Conservation (phyloP, 2,888 invertebrate species). For the Panopea generosa region DNA sequence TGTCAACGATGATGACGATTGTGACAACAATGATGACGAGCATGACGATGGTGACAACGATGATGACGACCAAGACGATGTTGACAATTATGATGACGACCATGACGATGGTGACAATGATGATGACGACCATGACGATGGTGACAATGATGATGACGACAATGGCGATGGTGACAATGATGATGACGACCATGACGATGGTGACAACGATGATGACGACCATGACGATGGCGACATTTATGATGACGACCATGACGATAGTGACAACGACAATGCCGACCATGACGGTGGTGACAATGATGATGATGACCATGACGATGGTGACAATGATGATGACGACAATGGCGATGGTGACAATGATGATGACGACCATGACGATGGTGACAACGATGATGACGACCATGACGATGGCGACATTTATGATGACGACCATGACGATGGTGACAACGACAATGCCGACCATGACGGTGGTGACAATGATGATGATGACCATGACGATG, state of each 20-base stretch:
- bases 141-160: too few species aligned
- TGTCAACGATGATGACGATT: constrained; percentile 5
- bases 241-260: too few species aligned
- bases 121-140: background rate
- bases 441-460: background rate
- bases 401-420: background rate
- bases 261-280: constrained; percentile 5
- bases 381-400: constrained; percentile 4
- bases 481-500: too few species aligned
- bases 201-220: too few species aligned
- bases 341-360: background rate
- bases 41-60: constrained; percentile 6
- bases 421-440: background rate
- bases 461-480: too few species aligned
- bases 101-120: background rate
- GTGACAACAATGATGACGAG: constrained; percentile 4
- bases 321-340: constrained; percentile 1
- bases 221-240: too few species aligned
- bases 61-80: background rate
- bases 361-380: constrained; percentile 14
- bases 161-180: too few species aligned
- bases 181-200: too few species aligned
- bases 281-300: constrained; percentile 11
- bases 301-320: background rate
- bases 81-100: constrained; percentile 1